Conservation (phyloP, 2,113 vertebrate genomes). For the Tinamus guttatus region DNA sequence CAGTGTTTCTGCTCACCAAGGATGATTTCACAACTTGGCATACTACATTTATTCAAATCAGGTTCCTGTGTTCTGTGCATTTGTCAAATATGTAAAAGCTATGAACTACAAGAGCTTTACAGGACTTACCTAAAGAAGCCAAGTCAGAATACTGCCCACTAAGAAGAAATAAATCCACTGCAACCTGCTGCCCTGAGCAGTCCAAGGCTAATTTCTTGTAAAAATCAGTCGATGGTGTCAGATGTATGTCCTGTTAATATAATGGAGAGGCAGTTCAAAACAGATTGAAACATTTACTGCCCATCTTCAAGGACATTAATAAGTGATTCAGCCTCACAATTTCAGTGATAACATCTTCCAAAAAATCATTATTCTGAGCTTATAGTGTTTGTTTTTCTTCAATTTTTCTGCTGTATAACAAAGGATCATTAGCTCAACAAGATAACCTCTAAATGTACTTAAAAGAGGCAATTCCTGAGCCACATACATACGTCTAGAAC, state of each 20-base stretch:
- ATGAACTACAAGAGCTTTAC: neutral
- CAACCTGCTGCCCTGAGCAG: constrained; percentile 96
- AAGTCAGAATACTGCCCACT: constrained; percentile 94
- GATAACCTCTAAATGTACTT: neutral
- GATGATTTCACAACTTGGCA: neutral
- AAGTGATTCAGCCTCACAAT: neutral
- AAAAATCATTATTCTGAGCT: neutral
- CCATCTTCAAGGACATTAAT: neutral
- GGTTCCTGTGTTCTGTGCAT: neutral
- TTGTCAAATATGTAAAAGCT: neutral
- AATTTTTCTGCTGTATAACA: neutral
- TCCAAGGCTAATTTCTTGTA: constrained; percentile 98
- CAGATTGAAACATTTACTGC: neutral
- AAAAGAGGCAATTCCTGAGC: neutral
- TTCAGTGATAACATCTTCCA: neutral
- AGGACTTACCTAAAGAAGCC: constrained; percentile 88
- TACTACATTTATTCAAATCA: neutral
- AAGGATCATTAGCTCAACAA: neutral
- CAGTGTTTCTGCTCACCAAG: neutral
- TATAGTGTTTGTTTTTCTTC: neutral
- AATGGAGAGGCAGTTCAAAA: neutral
- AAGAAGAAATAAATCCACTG: constrained; percentile 95
- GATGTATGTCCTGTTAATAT: constrained; percentile 87
- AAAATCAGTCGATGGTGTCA: constrained; percentile 95
- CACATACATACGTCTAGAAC: accelerated